Evolutionary conservation across 2,797 vertebrate species (phyloP).

Genomic region (Pristis pectinata): DNA sequence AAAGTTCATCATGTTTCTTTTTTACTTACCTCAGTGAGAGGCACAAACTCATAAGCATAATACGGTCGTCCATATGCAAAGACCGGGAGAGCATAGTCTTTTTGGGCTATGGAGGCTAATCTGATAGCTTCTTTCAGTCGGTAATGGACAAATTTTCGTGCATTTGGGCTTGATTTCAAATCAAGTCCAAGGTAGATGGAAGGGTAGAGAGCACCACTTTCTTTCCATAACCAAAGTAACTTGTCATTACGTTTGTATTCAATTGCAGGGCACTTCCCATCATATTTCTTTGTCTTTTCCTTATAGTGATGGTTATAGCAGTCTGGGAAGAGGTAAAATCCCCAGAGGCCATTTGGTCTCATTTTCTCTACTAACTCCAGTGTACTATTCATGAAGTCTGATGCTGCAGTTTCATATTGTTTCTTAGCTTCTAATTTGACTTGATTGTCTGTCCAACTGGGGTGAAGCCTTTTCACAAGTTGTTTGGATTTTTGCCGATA

Average conservation of each 20-base stretch:
- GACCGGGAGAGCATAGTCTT: slow-evolving; percentile 68
- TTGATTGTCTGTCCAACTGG: slow-evolving; percentile 70
- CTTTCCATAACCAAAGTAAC: slow-evolving; percentile 80
- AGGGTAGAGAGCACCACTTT: slow-evolving; percentile 75
- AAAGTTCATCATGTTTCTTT: not conserved
- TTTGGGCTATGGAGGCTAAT: slow-evolving; percentile 68
- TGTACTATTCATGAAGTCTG: slow-evolving; percentile 73
- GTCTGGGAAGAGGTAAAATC: slow-evolving; percentile 85
- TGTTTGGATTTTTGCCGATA: slow-evolving; percentile 76
- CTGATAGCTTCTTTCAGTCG: slow-evolving; percentile 79
- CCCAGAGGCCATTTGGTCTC: slow-evolving; percentile 72
- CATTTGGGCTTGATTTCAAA: slow-evolving; percentile 72
- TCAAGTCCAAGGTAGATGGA: slow-evolving; percentile 79
- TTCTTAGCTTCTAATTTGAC: slow-evolving; percentile 71
- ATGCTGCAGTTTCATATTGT: slow-evolving; percentile 73
- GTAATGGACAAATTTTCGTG: slow-evolving; percentile 79
- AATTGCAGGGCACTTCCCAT: slow-evolving; percentile 73
- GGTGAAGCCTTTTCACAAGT: slow-evolving; percentile 65
- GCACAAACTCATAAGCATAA: slow-evolving; percentile 75
- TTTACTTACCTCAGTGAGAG: slow-evolving; percentile 73
- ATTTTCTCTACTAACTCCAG: slow-evolving; percentile 66
- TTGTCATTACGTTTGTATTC: slow-evolving; percentile 74
- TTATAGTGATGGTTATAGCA: slow-evolving; percentile 89
- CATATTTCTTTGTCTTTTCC: slow-evolving; percentile 65
- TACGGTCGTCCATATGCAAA: slow-evolving; percentile 85